Evolutionary conservation across 2,113 vertebrate genomes (phyloP), one percentile per base, ranked within the genome.

Genomic region (Nothobranchius furzeri): DNA sequence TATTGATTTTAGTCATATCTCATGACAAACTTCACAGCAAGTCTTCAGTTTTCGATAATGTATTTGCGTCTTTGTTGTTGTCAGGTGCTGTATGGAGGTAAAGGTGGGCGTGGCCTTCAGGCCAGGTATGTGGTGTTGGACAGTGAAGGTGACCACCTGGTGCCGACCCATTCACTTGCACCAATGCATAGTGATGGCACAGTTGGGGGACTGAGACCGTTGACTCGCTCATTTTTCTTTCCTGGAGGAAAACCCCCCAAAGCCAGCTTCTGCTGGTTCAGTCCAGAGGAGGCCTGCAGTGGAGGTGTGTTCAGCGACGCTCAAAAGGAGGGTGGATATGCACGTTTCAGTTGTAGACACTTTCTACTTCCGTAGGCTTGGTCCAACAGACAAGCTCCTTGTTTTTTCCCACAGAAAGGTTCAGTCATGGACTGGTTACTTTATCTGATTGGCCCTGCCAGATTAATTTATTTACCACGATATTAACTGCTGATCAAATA

Each of bases 191-290:
- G 90, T 0, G 71, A 80, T 0, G 85, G 37, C 0, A 35, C 4
- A 0, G 24, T 81, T 0, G 85, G 92, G 0, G 83, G 85, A 2
- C 30, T 98, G 14, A 88, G 47, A 11, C 85, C 90, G 0, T 48
- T 87, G 0, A 82, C 91, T 0, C 89, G 59, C 3, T 62, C 91
- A 0, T 82, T 95, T 36, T 88, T 90, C 64, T 96, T 96, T 79
- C 95, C 96, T 0, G 89, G 94, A 70, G 88, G 90, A 15, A 60
- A 90, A 70, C 80, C 90, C 0, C 92, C 94, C 0, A 77, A 60
- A 2, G 73, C 87, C 0, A 94, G 94, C 14, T 86, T 85, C 6
- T 98, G 96, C 72, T 98, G 96, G 96, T 97, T 97, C n/a, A 92
- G 92, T 37, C 78, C 92, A 0, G 73, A 87, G 0, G 37, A 85